These are phyloP conservation scores for Collichthys lucidus DNA, from an alignment of 2,113 vertebrate species.

Conservation along the genomic window DNA sequence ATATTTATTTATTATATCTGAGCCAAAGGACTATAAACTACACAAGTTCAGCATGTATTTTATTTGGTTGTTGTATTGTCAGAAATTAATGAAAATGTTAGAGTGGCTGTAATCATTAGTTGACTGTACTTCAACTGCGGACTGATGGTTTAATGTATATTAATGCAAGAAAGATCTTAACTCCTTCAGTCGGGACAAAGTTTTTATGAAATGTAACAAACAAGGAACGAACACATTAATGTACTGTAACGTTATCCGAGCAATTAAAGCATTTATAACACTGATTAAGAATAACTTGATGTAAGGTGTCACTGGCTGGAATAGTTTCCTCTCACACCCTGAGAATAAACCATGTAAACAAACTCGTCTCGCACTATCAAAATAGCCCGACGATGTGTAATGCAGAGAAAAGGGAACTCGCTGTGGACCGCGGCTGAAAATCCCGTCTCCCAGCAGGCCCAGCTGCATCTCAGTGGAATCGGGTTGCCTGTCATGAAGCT, in stretches of 20 bases:
- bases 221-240: conserved; percentile 47
- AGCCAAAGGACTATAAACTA: background rate
- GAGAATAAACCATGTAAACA: conserved; percentile 80
- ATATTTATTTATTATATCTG: background rate
- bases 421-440: conserved; percentile 59
- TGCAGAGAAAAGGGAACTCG: conserved; percentile 75
- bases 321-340: conserved; percentile 69
- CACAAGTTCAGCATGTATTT: background rate
- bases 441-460: conserved; percentile 60
- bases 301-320: conserved; percentile 61
- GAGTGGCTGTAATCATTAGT: background rate
- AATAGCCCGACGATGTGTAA: conserved; percentile 80
- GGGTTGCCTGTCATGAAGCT: conserved; percentile 77
- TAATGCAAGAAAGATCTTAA: background rate
- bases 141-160: background rate
- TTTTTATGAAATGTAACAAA: conserved; percentile 11
- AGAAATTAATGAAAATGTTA: background rate
- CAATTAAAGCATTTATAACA: conserved; percentile 60
- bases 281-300: conserved; percentile 60
- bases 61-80: background rate
- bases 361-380: conserved; percentile 72
- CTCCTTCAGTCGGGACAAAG: background rate
- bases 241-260: conserved; percentile 47
- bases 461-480: conserved; percentile 64
- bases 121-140: background rate